Percentiles rank a stretch among this genome's conserved stretches.
phyloP scores from a whole-genome alignment of 1,140 invertebrate species.

The Apis cerana region DNA sequence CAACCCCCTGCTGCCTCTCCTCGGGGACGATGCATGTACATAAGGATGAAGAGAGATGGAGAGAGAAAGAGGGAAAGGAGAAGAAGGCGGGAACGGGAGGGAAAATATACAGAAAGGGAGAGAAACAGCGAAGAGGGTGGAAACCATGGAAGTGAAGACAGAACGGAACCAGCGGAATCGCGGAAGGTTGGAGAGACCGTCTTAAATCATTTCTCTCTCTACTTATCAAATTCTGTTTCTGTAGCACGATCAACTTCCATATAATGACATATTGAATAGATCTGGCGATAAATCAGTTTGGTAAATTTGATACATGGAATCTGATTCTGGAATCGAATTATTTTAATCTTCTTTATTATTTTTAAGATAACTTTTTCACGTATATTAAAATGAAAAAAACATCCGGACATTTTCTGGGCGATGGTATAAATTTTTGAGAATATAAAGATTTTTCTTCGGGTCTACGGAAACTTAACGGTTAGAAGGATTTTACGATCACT shows the following conservation, averaged over 20 bases:
- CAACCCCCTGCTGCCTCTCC: slow-evolving; percentile 61
- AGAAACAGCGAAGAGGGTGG: slow-evolving; percentile 41
- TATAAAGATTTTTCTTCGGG: not conserved
- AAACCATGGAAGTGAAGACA: slow-evolving; percentile 37
- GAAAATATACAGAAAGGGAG: slow-evolving; percentile 16
- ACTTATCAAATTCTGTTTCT: slow-evolving; percentile 40
- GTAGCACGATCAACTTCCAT: slow-evolving; percentile 17
- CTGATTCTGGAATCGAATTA: slow-evolving; percentile 49
- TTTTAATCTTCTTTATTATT: slow-evolving; percentile 17
- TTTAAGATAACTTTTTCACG: not conserved
- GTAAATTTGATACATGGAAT: slow-evolving; percentile 50
- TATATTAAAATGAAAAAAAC: too few relatives aligned
- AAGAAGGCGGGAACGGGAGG: slow-evolving; percentile 9
- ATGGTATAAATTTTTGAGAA: not conserved
- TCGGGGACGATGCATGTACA: slow-evolving; percentile 54
- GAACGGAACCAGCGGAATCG: slow-evolving; percentile 28
- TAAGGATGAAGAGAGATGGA: slow-evolving; percentile 47
- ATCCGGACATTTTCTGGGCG: too few relatives aligned
- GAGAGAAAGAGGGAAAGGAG: not conserved
- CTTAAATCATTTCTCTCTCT: slow-evolving; percentile 67
- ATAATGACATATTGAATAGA: slow-evolving; percentile 40
- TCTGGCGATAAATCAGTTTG: slow-evolving; percentile 14
- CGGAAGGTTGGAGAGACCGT: slow-evolving; percentile 51
- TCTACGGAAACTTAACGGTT: not conserved
- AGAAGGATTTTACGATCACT: slow-evolving; percentile 41